phyloP scores from a whole-genome alignment of 2,888 invertebrate genomes.

The Noctua comes region DNA sequence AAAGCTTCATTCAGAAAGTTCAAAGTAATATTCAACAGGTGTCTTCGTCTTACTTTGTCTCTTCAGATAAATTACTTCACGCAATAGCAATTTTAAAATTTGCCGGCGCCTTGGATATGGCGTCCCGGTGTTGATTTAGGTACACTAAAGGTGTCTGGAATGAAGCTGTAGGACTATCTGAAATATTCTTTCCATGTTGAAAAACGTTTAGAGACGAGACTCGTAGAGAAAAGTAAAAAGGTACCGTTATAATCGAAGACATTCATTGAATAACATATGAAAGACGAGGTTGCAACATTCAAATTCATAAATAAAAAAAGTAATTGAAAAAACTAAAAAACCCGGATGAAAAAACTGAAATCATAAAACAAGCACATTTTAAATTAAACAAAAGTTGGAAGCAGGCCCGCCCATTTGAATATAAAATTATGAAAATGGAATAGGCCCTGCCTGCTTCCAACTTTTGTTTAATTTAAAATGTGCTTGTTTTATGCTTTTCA shows the following conservation, averaged over 20 bases:
- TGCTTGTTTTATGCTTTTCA: too few relatives aligned
- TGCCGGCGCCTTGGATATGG: conserved; percentile 16
- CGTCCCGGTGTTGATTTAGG: conserved; percentile 48
- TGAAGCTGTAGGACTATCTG: conserved; percentile 18
- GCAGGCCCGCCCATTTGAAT: too few relatives aligned
- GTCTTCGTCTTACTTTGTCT: conserved; percentile 41
- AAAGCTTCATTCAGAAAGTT: conserved; percentile 16
- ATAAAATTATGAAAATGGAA: too few relatives aligned
- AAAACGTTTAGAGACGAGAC: neutral
- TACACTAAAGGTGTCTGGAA: conserved; percentile 17
- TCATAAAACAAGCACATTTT: too few relatives aligned
- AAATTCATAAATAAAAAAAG: too few relatives aligned
- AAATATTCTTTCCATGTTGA: neutral
- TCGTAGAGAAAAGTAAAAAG: neutral
- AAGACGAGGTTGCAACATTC: neutral
- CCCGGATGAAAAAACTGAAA: too few relatives aligned
- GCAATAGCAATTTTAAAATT: conserved; percentile 50
- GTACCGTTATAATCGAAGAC: neutral
- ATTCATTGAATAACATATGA: neutral
- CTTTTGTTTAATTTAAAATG: too few relatives aligned
- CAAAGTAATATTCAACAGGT: conserved; percentile 50
- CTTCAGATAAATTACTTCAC: conserved; percentile 56
- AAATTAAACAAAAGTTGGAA: too few relatives aligned
- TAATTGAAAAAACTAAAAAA: too few relatives aligned
- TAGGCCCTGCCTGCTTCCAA: too few relatives aligned